A percentile compares a stretch with the other conserved stretches of the same genome.
These are phyloP conservation scores for Pseudonaja textilis DNA, from an alignment of 2,113 vertebrate species.

Conservation along the genomic window DNA sequence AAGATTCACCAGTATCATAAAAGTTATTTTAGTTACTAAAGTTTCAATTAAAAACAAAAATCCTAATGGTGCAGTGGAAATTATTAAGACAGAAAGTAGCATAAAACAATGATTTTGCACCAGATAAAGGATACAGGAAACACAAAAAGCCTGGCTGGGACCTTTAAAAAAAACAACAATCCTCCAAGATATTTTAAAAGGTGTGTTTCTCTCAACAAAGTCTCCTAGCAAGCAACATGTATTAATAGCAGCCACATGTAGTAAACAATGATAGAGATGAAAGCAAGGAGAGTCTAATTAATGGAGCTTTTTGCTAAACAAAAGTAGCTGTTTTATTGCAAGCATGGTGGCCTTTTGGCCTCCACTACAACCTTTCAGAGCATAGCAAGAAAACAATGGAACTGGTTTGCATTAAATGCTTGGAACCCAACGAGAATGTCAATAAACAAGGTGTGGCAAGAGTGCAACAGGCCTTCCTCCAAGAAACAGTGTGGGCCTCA, in stretches of 20 bases:
- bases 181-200: neutral
- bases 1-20: neutral
- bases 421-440: slow-evolving; percentile 42
- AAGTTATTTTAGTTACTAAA: neutral
- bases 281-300: neutral
- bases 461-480: slow-evolving; percentile 9
- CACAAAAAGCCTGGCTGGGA: neutral
- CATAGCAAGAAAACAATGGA: slow-evolving; percentile 20
- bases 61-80: neutral
- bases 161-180: neutral
- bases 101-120: neutral
- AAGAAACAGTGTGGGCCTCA: neutral
- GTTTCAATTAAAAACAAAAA: neutral
- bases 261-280: neutral
- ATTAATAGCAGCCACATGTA: slow-evolving; percentile 8
- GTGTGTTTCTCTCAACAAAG: neutral
- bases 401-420: slow-evolving; percentile 56
- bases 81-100: neutral
- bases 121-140: neutral
- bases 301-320: slow-evolving; percentile 20
- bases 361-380: slow-evolving; percentile 7
- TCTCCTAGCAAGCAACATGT: neutral
- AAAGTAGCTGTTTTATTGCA: slow-evolving; percentile 32
- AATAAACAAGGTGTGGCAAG: slow-evolving; percentile 19
- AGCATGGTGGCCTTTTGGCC: slow-evolving; percentile 23